These are phyloP conservation scores for Parapsyche elsis DNA, from an alignment of 1,140 invertebrate species.

Conservation along the genomic window DNA sequence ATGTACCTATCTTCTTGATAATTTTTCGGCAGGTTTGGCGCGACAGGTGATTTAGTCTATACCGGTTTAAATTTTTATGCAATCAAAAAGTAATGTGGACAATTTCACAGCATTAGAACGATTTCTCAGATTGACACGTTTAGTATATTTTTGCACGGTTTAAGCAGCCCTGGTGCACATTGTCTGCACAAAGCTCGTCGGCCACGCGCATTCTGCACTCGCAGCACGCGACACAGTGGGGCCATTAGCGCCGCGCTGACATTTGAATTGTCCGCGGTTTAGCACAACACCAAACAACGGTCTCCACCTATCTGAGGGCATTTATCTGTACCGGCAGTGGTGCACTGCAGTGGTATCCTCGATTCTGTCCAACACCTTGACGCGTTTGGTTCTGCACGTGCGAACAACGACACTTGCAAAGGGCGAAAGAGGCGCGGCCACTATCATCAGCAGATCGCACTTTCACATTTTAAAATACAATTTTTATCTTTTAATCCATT, in stretches of 20 bases:
- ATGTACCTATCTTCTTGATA: no score
- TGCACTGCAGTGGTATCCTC: not conserved
- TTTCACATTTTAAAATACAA: not conserved
- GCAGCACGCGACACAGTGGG: constrained; percentile 38
- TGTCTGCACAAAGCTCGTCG: not conserved
- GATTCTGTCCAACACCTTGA: not conserved
- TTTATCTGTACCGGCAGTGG: not conserved
- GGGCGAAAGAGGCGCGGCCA: not conserved
- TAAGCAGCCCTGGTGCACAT: no score
- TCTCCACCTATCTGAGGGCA: constrained; percentile 7
- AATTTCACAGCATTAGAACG: no score
- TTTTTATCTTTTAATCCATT: no score
- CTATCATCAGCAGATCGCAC: not conserved
- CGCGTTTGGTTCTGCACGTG: not conserved
- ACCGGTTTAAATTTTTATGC: no score
- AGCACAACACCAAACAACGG: constrained; percentile 13
- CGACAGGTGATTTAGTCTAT: no score
- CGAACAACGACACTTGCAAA: not conserved
- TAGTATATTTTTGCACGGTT: no score
- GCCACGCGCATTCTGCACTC: constrained; percentile 3
- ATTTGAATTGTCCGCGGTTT: constrained; percentile 46
- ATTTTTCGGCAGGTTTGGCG: no score
- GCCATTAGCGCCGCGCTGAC: constrained; percentile 42
- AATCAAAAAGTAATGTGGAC: no score
- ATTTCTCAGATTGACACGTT: no score